These are phyloP conservation scores for Perca fluviatilis DNA, from an alignment of 2,113 vertebrate genomes.

Conservation along the genomic window DNA sequence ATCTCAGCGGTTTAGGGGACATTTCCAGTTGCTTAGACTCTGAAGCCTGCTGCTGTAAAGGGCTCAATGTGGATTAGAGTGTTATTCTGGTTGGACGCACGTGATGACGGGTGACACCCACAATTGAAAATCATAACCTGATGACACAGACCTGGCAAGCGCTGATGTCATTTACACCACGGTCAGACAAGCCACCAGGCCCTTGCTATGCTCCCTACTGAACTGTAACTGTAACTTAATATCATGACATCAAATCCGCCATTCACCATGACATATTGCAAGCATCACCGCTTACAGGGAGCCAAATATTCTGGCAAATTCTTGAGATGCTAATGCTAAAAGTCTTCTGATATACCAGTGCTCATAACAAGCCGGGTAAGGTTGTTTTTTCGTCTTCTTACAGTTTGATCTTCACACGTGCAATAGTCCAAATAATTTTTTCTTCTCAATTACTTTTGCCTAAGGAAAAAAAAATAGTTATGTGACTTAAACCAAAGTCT, in stretches of 20 bases:
- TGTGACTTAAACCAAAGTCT: slow-evolving; percentile 48
- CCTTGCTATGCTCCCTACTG: slow-evolving; percentile 9
- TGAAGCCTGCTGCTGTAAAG: slow-evolving; percentile 16
- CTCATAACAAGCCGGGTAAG: slow-evolving; percentile 16
- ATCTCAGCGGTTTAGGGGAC: background rate
- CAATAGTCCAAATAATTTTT: slow-evolving; percentile 37
- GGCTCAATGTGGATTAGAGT: slow-evolving; percentile 22
- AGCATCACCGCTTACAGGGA: slow-evolving; percentile 20
- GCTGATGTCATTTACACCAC: slow-evolving; percentile 25
- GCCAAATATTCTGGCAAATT: slow-evolving; percentile 46
- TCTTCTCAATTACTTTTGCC: slow-evolving; percentile 28
- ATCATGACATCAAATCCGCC: slow-evolving; percentile 47
- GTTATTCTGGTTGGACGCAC: slow-evolving; percentile 28
- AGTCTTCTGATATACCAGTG: slow-evolving; percentile 9
- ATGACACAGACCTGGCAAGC: slow-evolving; percentile 56
- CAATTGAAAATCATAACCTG: slow-evolving; percentile 39
- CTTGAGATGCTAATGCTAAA: slow-evolving; percentile 42
- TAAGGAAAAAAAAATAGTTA: slow-evolving; percentile 38
- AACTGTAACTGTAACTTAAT: slow-evolving; percentile 56
- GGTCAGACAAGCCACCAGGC: slow-evolving; percentile 22
- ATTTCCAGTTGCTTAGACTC: slow-evolving; percentile 9
- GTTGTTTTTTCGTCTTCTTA: slow-evolving; percentile 20
- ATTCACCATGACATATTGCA: slow-evolving; percentile 5
- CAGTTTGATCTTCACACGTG: slow-evolving; percentile 46
- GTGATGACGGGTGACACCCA: slow-evolving; percentile 16